Conservation (phyloP, 2,888 invertebrate species). For the Morpho helenor region DNA sequence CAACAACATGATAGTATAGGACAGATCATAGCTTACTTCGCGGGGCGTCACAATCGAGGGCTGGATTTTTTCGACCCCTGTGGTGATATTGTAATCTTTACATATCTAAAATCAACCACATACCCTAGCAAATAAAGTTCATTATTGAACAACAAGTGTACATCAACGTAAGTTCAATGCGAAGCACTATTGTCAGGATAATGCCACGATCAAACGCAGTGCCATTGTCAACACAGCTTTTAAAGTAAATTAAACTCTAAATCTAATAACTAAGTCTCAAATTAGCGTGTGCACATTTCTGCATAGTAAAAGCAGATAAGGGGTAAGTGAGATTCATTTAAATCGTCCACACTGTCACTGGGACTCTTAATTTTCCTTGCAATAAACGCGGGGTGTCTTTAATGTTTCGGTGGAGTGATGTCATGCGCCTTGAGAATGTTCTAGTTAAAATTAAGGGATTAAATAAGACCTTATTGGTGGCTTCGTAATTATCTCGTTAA, state of each 20-base stretch:
- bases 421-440: conserved; percentile 23
- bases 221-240: conserved; percentile 47
- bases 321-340: conserved; percentile 75
- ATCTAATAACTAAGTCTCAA: conserved; percentile 12
- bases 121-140: conserved; percentile 31
- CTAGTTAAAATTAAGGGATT: conserved; percentile 3
- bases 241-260: conserved; percentile 34
- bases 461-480: conserved; percentile 4
- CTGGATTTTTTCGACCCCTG: conserved; percentile 71
- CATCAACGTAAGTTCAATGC: conserved; percentile 69
- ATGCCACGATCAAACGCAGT: conserved; percentile 73
- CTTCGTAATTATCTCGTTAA: too few relatives aligned
- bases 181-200: conserved; percentile 74
- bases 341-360: conserved; percentile 71
- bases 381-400: conserved; percentile 34
- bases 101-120: conserved; percentile 44
- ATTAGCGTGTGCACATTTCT: conserved; percentile 29
- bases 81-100: conserved; percentile 55
- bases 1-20: conserved; percentile 57
- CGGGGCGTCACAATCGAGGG: conserved; percentile 75
- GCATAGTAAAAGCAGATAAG: conserved; percentile 45
- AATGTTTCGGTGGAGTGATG: conserved; percentile 30
- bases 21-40: conserved; percentile 76
- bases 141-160: conserved; percentile 41
- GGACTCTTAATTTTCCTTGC: conserved; percentile 69